Base-by-base conservation (phyloP, 2,797 vertebrate genomes). In the Vespertilio murinus region DNA sequence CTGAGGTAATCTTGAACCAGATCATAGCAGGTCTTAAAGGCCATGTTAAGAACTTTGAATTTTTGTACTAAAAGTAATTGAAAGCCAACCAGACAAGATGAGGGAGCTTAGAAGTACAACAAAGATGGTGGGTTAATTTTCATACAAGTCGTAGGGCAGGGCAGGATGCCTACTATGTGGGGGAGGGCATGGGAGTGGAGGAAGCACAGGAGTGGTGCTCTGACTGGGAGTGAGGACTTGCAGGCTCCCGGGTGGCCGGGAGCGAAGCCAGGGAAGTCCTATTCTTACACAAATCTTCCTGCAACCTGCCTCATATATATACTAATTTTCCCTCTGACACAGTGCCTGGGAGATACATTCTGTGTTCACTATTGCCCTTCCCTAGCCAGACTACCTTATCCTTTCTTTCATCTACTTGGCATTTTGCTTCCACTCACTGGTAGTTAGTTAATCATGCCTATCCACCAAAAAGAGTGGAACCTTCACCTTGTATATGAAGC, bases 31-130 rank as follows among this genome's bases (percentile, higher is more conserved):
- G n/a, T 30, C 54, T 45, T n/a, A 70, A 69, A 94, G 35, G 25
- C 49, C 35, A 56, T 8, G 22, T 45, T 75, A 86, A 86, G 22
- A 88, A 54, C 49, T 79, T 90, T 65, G 52, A 12, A 64, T 85
- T 94, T 94, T 86, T 70, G 3, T 95, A 38, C 64, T 80, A 49
- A 91, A 42, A 42, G 42, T 42, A 42, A 86, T 67, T 28, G 20
- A 75, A 93, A 90, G 9, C 0, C 17, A 33, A 49, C 79, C 1
- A 47, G 47, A 83, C 4, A 56, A 52, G 59, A 75, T 13, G 33
- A 81, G 10, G 45, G 5, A 65, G 18, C 42, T 59, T 80, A 84
- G 69, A 83, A 75, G 35, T 82, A 42, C 22, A 54, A 23, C 52
- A 54, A 54, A 23, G 20, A 54, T 23, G 22, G 18, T 8, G 7